Evolutionary conservation across 2,113 vertebrate genomes (phyloP), one percentile per base, ranked within the genome.

Genomic region (Pampusana beccarii): DNA sequence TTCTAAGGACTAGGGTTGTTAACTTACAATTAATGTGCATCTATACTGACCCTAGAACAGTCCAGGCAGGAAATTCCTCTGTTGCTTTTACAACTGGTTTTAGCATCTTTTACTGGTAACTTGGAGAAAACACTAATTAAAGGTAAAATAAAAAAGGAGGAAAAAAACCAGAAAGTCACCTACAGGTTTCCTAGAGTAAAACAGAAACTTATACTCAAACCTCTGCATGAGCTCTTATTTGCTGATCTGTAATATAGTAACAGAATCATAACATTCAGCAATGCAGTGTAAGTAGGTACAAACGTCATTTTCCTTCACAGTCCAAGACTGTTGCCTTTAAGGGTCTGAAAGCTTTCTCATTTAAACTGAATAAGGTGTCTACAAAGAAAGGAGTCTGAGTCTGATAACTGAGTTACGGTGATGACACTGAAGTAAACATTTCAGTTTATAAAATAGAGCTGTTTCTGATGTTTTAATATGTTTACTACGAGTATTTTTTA

Each of bases 1-100:
- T 0, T 34, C 90, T 90, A 67, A 94, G 64, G 69, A 74, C 85
- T 86, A 74, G 60, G 56, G 80, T 16, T 83, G 86, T 90, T 91
- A 96, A 90, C 16, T 90, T 93, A 92, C 79, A 92, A 86, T 93
- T 90, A 86, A 70, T 56, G 38, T 58, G 36, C 75, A 74, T 70
- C 86, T 44, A 90, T 46, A 60, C n/a, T 93, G 88, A 71, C 72
- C 67, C 71, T 77, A 51, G 33, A 79, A 83, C 9, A 69, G 19
- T 21, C 25, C 58, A 78, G 51, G 38, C 61, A 93, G 71, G 48
- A 88, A 93, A 80, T 74, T 77, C 36, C 60, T 82, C 21, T 70
- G 92, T 38, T 46, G 6, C 33, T 83, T 69, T 56, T 58, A 73
- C 18, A 90, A 48, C 67, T 65, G 29, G 7, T 38, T 79, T 78